Base-by-base conservation (phyloP, 2,113 vertebrate species). In the Pimephales promelas region DNA sequence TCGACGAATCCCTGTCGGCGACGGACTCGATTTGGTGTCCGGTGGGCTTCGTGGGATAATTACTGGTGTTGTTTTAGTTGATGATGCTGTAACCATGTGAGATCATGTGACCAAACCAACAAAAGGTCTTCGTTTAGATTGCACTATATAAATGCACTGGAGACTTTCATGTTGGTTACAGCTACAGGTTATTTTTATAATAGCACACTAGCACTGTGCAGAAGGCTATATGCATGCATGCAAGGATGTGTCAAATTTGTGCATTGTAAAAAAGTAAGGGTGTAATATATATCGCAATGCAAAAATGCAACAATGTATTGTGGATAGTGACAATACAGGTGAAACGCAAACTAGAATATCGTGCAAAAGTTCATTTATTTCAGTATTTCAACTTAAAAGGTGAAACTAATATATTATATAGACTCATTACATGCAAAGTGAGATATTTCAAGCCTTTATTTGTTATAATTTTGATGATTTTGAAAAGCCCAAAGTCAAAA, bases 1-100 rank as follows among this genome's bases (percentile, higher is more conserved):
- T 77, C 86, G 84, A 31, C 87, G 87, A 3, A 85, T 24, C 71
- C 91, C 93, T 81, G 91, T 62, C 4, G 90, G 3, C 13, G 4
- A 79, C 54, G 45, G 81, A 7, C 59, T 89, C 0, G 18, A 6
- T 24, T 49, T 24, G 47, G 26, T 26, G 83, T 36, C 86, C 74
- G 16, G n/a, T 78, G 31, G 59, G 52, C 13, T 54, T 79, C 45
- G 73, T 81, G 83, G 4, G 49, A 6, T 36, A 31, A 24, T 10
- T 5, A 28, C 16, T 52, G n/a, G 31, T 61, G 83, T 2, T 18
- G 16, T 49, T 31, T 47, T 79, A 40, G 3, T 24, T 20, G 75
- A 28, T 47, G 76, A 24, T 26, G 57, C 86, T 85, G 86, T 72
- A 64, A 56, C 16, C 16, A n/a, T n/a, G n/a, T n/a, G 47, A 57